These are phyloP conservation scores for Dryobates pubescens DNA, from an alignment of 2,797 vertebrate genomes.

Conservation along the genomic window DNA sequence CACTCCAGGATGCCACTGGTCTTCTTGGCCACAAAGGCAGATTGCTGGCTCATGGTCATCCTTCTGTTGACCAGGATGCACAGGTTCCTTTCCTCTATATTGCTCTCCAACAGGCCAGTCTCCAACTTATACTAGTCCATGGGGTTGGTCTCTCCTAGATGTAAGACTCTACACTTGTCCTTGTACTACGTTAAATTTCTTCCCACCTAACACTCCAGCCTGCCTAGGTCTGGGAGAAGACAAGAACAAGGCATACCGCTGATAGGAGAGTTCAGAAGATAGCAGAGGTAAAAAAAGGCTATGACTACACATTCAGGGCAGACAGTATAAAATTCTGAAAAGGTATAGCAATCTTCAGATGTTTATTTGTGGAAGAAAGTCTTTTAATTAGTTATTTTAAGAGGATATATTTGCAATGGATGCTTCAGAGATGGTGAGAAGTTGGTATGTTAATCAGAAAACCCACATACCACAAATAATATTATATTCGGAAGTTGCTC, in stretches of 20 bases:
- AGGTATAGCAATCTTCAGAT: not conserved
- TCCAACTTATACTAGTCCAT: no score
- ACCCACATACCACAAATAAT: not conserved
- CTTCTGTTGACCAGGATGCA: no score
- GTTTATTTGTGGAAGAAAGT: not conserved
- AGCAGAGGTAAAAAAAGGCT: not conserved
- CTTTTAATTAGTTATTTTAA: not conserved
- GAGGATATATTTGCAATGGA: not conserved
- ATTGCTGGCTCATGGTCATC: no score
- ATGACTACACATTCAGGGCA: not conserved
- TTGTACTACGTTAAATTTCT: no score
- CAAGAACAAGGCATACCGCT: not conserved
- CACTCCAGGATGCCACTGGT: no score
- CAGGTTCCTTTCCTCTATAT: no score
- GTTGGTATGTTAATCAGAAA: not conserved
- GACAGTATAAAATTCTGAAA: not conserved
- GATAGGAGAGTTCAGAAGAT: not conserved
- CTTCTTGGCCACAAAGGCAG: no score
- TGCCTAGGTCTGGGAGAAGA: not conserved
- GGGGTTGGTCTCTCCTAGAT: no score
- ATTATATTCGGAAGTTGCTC: not conserved
- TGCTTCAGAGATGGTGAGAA: not conserved
- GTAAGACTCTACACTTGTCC: no score
- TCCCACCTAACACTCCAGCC: no score
- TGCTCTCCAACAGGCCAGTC: no score